A percentile compares a stretch with the other conserved stretches of the same genome.
Evolutionary conservation across 2,888 invertebrate species (phyloP).

Genomic region (Sinelater perroti): DNA sequence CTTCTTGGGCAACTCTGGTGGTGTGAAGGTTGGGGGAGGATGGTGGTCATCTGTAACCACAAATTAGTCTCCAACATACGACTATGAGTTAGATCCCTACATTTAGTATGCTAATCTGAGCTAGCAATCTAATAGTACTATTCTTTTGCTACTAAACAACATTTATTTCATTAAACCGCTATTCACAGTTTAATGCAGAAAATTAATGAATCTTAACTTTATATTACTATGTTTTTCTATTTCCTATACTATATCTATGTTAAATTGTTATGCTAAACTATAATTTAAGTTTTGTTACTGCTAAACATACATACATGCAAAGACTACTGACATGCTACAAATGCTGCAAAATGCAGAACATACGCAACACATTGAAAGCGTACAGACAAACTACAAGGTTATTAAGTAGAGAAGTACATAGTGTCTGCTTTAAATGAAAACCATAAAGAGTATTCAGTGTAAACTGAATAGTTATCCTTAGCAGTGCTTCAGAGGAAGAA

Average conservation of each 20-base stretch:
- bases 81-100: conserved; percentile 46
- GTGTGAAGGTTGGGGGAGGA: conserved; percentile 97
- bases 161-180: no score
- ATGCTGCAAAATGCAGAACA: conserved; percentile 28
- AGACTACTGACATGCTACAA: conserved; percentile 15
- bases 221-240: background rate
- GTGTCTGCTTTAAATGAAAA: conserved; percentile 34
- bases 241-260: background rate
- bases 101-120: conserved; percentile 26
- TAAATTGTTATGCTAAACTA: conserved; percentile 10
- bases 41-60: conserved; percentile 95
- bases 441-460: conserved; percentile 30
- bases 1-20: conserved; percentile 99
- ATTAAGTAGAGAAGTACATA: conserved; percentile 45
- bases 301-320: conserved; percentile 22
- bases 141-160: conserved; percentile 4
- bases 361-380: conserved; percentile 32
- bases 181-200: no score
- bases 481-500: conserved; percentile 33
- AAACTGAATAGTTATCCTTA: conserved; percentile 26
- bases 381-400: conserved; percentile 37
- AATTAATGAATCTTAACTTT: background rate
- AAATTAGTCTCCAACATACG: conserved; percentile 69
- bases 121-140: background rate
- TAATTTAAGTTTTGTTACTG: background rate